Evolutionary conservation across 2,888 invertebrate genomes (phyloP), one percentile per base, ranked within the genome.

Genomic region (Polymixis flavicincta): DNA sequence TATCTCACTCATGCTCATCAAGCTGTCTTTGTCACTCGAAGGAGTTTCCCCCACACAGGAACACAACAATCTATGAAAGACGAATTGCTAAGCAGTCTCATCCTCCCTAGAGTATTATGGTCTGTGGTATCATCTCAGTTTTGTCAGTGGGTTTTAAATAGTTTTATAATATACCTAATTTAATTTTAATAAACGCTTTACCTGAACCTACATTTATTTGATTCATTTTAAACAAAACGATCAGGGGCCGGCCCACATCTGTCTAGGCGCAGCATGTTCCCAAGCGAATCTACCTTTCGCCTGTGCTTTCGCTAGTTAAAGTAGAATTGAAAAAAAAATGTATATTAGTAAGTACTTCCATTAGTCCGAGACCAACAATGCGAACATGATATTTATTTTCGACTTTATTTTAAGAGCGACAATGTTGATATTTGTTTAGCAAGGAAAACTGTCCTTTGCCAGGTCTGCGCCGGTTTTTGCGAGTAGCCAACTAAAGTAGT

Each of bases 111-210:
- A n/a, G n/a, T n/a, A n/a, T n/a, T n/a, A n/a, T n/a, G n/a, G n/a
- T n/a, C n/a, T n/a, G n/a, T n/a, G n/a, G n/a, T n/a, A n/a, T n/a
- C n/a, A n/a, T n/a, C 32, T 55, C 60, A 19, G n/a, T 59, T 67
- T 59, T 60, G 19, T 37, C 59, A 42, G 69, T 57, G 37, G 32
- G n/a, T 32, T 63, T 50, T 32, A 28, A 66, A 25, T 83, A 73
- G 19, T 54, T 28, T 66, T 73, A 22, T 52, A 32, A n/a, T 69
- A 57, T 61, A 59, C 32, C 32, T 32, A 32, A 69, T 61, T 63
- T 71, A 52, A 77, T 71, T 55, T 22, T 63, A 83, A 79, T 81
- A 81, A 78, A 81, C 6, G 42, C 50, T 83, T 78, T 60, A 52
- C 19, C n/a, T 60, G 22, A 28, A n/a, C 5, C 22, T 45, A 4